Evolutionary conservation across 2,888 invertebrate species (phyloP).

Genomic region (Acleris emargana): DNA sequence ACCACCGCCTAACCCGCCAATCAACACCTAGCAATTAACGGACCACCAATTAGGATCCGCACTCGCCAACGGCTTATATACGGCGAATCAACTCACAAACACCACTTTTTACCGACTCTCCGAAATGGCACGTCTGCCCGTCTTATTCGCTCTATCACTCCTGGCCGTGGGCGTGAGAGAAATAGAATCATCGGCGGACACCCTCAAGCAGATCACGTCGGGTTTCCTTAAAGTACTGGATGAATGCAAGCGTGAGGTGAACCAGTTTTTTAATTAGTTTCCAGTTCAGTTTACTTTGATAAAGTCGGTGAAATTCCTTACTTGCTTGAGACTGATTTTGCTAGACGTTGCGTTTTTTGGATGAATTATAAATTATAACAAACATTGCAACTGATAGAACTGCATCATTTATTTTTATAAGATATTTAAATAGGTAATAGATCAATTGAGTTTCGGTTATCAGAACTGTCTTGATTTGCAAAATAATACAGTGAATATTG

Average conservation of each 20-base stretch:
- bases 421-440: too few species aligned
- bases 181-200: constrained; percentile 51
- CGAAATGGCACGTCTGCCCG: constrained; percentile 16
- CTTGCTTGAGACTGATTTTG: too few species aligned
- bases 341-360: too few species aligned
- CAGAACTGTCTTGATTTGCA: too few species aligned
- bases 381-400: too few species aligned
- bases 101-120: constrained; percentile 1
- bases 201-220: constrained; percentile 56
- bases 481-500: too few species aligned
- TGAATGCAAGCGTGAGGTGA: constrained; percentile 62
- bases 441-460: too few species aligned
- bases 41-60: constrained; percentile 14
- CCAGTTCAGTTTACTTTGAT: not conserved
- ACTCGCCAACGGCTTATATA: constrained; percentile 33
- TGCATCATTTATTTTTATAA: too few species aligned
- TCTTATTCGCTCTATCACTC: constrained; percentile 40
- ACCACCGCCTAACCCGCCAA: constrained; percentile 1
- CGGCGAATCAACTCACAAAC: not conserved
- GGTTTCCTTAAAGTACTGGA: constrained; percentile 63
- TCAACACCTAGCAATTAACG: constrained; percentile 19
- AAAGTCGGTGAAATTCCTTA: too few species aligned
- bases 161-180: constrained; percentile 41
- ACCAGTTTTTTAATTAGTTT: not conserved
- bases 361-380: too few species aligned